Percentiles rank a stretch among this genome's conserved stretches.
These are phyloP conservation scores for Parauchenoglanis punctatus DNA, from an alignment of 2,797 vertebrate genomes.

Conservation along the genomic window DNA sequence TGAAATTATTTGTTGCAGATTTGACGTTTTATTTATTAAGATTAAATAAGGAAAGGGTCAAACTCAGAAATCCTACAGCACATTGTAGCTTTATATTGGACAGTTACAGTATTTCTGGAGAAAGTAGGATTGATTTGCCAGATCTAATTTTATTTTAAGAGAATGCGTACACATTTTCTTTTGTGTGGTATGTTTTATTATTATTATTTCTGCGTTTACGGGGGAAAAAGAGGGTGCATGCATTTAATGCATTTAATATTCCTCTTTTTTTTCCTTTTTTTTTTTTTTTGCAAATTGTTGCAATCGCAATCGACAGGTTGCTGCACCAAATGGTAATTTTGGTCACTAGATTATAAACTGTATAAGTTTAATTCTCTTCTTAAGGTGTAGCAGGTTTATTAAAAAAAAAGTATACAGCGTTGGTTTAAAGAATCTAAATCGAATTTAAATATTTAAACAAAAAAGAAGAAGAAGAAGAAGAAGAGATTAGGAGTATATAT, in stretches of 20 bases:
- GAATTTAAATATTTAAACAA: conserved; percentile 15
- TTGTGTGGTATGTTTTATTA: neutral
- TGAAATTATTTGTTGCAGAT: conserved; percentile 71
- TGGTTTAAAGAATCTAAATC: neutral
- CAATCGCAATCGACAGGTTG: conserved; percentile 34
- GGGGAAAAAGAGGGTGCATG: neutral
- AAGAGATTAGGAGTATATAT: neutral
- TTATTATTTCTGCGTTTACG: neutral
- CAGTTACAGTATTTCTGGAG: neutral
- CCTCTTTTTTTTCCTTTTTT: neutral
- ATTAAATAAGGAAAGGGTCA: neutral
- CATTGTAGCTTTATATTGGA: neutral
- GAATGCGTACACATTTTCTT: neutral
- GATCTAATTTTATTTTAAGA: neutral
- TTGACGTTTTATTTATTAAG: neutral
- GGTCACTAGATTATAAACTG: conserved; percentile 20
- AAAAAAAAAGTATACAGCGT: neutral
- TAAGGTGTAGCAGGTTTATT: neutral
- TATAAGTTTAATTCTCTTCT: neutral
- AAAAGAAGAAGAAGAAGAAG: neutral
- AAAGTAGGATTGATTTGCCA: neutral
- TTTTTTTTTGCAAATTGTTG: conserved; percentile 11
- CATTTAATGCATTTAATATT: neutral
- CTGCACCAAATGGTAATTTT: conserved; percentile 54
- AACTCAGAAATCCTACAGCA: neutral